Evolutionary conservation across 2,113 vertebrate genomes (phyloP), one percentile per base, ranked within the genome.

Genomic region (Pterophyllum scalare): DNA sequence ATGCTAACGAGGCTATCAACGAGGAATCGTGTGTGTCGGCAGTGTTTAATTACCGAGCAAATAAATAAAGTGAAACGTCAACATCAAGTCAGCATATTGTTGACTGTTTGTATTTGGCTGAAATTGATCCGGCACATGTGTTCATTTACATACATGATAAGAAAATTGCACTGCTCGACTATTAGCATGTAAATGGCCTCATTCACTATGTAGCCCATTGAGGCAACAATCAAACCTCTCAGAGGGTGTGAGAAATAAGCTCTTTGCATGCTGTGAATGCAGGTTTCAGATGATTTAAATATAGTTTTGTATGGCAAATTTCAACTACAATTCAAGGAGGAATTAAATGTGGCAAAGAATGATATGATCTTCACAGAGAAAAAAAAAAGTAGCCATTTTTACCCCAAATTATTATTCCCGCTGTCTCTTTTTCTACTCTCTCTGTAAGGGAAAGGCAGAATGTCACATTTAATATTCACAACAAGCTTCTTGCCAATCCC

Each of bases 391-490:
- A 2, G 81, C 49, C 52, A 8, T 72, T 81, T 87, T 80, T 83
- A 88, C 82, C 86, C 72, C 59, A 20, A 59, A 87, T 88, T 57
- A 76, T 92, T 77, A 83, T 80, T 81, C 77, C 76, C 75, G 46
- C 61, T 28, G 2, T 79, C 35, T 75, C 67, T 43, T 62, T 52
- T 79, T 82, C 19, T 49, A 59, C 57, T 67, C 61, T 78, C 59
- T 82, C 77, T 82, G 78, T 61, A 57, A 64, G 77, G 59, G 33
- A 88, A 91, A 93, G 89, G 89, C 86, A 49, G 86, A 93, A 92
- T 93, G 94, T 93, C 92, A 94, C 77, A 84, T 94, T 95, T 93
- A 88, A 94, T 94, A 94, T 94, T 93, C 94, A 78, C 85, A 82
- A 84, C 86, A 6, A 84, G 86, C 81, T 81, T 60, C 83, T 84